Conservation (phyloP, 2,888 invertebrate genomes). For the Tiphia femorata region DNA sequence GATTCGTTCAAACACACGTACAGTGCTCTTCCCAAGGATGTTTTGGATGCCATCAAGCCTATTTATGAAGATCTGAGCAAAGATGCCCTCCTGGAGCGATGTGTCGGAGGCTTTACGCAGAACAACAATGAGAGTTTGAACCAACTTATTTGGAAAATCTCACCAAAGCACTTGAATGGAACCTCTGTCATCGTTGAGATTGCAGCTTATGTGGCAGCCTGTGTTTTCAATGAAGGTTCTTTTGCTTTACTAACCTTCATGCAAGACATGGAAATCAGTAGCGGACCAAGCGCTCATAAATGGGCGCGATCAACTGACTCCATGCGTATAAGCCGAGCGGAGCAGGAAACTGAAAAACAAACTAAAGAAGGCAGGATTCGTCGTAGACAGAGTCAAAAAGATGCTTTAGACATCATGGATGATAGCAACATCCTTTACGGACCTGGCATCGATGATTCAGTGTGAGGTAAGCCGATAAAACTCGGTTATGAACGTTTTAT, state of each 20-base stretch:
- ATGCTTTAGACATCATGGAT: too few relatives aligned
- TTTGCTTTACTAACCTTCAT: slow-evolving; percentile 25
- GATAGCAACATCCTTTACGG: too few relatives aligned
- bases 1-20: slow-evolving; percentile 27
- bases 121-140: slow-evolving; percentile 13
- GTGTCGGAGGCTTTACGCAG: slow-evolving; percentile 17
- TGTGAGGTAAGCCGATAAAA: slow-evolving; percentile 9
- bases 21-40: slow-evolving; percentile 31
- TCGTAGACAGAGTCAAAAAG: too few relatives aligned
- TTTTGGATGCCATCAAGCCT: too few relatives aligned
- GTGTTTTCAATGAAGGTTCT: slow-evolving; percentile 18
- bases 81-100: too few relatives aligned
- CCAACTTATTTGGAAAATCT: background rate
- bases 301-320: slow-evolving; percentile 12
- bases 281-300: slow-evolving; percentile 20
- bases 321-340: slow-evolving; percentile 19
- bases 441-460: too few relatives aligned
- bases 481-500: too few relatives aligned
- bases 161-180: background rate
- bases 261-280: slow-evolving; percentile 27
- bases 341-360: too few relatives aligned
- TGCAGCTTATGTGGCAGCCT: slow-evolving; percentile 12
- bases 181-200: slow-evolving; percentile 9
- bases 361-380: too few relatives aligned
- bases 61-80: too few relatives aligned